Base-by-base conservation (phyloP, 2,888 invertebrate genomes). In the Drosophila fulvimacula region DNA sequence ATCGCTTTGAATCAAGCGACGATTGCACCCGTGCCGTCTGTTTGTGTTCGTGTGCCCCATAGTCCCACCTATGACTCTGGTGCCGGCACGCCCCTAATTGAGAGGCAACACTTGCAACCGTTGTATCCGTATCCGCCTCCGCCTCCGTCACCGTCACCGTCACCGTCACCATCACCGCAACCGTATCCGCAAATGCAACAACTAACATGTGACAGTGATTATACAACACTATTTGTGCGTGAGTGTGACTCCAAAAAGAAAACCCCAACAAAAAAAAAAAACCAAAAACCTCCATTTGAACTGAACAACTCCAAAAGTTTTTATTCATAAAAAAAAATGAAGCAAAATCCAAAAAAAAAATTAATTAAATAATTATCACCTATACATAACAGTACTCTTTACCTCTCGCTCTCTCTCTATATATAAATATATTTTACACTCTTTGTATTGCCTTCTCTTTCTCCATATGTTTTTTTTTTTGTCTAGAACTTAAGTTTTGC, bases 211-310 rank as follows among this genome's bases (percentile, higher is more conserved):
- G 91, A 92, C 90, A 91, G 91, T 92, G 92, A 92, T 89, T 91
- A 91, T 88, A 89, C 93, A 92, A 92, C 92, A 92, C 91, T 93
- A 90, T 92, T 92, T 91, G 92, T 92, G 93, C 93, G 93, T 93
- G 93, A 93, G 93, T 93, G 92, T 92, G 90, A 83, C 82, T 84
- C 88, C 78, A 77, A 67, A 73, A 65, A 44, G 11, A 24, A 30
- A 58, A 21, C 6, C 82, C 48, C 17, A 41, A 17, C 19, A 19
- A 5, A 5, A 17, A 39, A 2, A 17, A 55, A 49, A 36, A 49
- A 41, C 19, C 44, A 21, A 52, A n/a, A 57, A 32, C 36, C 24
- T 62, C 44, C 36, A 55, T 52, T 65, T 59, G 65, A 60, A 59
- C 53, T 44, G 42, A 68, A 52, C 58, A 57, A 39, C 49, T 70